Evolutionary conservation across 2,888 invertebrate genomes (phyloP), one percentile per base, ranked within the genome.

Genomic region (Macropis europaea): DNA sequence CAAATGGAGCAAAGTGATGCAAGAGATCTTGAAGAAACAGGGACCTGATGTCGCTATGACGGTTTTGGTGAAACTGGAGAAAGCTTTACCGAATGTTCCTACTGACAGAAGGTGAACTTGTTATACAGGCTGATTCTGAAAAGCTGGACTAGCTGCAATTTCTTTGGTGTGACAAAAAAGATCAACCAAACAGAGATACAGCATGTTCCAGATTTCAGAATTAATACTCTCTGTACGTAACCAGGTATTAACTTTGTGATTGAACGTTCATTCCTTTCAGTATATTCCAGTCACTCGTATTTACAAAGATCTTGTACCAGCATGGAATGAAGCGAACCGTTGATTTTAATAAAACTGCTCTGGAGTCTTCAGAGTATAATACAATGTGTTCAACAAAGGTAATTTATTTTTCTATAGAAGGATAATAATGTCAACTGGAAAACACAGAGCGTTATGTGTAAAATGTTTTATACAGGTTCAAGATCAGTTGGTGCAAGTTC

Each of bases 1-100:
- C 70, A 83, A 93, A 26, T 95, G 95, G 94, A 93, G 91, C 42
- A 91, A 92, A 40, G 86, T 95, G 9, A 92, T 92, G 1, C 90
- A 91, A 2, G 85, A 93, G 22, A 92, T 94, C 82, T 91, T 94
- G 47, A 93, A 93, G 81, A 92, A 92, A 0, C 89, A 94, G 26
- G 94, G 94, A 13, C 92, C 93, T 1, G 91, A 89, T 63, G 91
- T 91, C 76, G 92, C 94, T 0, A 88, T 93, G 34, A 90, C 91
- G 76, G 88, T 94, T 28, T 88, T 95, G 83, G 90, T 90, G 72
- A 92, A 91, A 75, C 91, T 94, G 74, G 90, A 93, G 0, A 88
- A 90, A 63, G 84, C 91, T 73, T 91, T 95, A 50, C 92, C 92
- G 0, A 87, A 91, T 42, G 91, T 93, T 6, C 91, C 92, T n/a